Conservation (phyloP, 2,797 vertebrate species). For the Anguilla obscura region DNA sequence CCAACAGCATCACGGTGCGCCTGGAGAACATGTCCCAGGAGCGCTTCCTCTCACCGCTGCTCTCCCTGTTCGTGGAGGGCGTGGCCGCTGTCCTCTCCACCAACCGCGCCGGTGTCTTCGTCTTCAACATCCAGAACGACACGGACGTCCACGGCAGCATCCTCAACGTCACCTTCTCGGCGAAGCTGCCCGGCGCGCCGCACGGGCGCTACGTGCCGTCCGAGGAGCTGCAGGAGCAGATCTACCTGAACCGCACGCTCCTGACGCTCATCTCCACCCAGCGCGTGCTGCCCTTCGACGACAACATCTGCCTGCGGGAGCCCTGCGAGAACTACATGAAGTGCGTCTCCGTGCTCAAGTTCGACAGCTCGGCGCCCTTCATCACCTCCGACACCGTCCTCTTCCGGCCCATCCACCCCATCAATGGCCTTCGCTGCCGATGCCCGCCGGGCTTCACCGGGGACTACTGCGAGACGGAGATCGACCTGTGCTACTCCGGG, state of each 20-base stretch:
- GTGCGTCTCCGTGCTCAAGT: constrained; percentile 94
- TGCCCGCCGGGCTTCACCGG: constrained; percentile 93
- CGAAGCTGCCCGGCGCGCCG: constrained; percentile 82
- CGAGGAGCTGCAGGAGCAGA: constrained; percentile 95
- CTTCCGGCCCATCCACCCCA: constrained; percentile 95
- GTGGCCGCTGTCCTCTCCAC: constrained; percentile 92
- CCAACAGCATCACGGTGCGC: constrained; percentile 96
- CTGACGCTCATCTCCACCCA: constrained; percentile 86
- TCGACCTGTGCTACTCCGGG: constrained; percentile 94
- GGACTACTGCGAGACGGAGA: constrained; percentile 95
- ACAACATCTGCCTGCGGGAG: constrained; percentile 96
- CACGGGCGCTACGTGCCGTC: constrained; percentile 86
- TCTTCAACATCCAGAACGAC: constrained; percentile 97
- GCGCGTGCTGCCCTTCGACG: constrained; percentile 94
- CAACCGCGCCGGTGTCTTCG: constrained; percentile 83
- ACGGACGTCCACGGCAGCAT: constrained; percentile 90
- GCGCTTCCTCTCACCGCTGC: constrained; percentile 90
- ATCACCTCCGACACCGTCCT: constrained; percentile 91
- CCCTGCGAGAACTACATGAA: constrained; percentile 99
- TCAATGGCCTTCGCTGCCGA: constrained; percentile 92
- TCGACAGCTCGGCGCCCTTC: constrained; percentile 95
- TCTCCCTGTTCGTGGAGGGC: constrained; percentile 87
- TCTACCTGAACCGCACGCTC: constrained; percentile 94
- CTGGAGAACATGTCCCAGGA: constrained; percentile 99
- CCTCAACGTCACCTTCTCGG: constrained; percentile 94